Percentiles rank a stretch among this genome's conserved stretches.
Conservation (phyloP, 2,113 vertebrate genomes). For the Oryzias celebensis region DNA sequence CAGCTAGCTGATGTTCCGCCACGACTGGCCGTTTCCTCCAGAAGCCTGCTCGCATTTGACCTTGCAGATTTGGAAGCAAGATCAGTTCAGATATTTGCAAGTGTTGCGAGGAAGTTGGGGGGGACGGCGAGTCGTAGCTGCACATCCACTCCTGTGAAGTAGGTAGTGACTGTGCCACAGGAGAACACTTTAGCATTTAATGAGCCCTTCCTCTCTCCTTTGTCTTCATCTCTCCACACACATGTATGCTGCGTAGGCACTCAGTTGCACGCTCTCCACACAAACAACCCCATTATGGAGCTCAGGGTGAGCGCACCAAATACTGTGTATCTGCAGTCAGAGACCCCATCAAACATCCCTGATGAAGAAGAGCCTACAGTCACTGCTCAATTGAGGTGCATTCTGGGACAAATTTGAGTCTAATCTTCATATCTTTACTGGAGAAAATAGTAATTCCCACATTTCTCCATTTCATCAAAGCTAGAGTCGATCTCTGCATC, state of each 20-base stretch:
- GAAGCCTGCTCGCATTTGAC: slow-evolving; percentile 28
- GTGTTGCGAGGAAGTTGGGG: slow-evolving; percentile 26
- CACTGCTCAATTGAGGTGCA: slow-evolving; percentile 24
- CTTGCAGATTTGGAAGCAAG: slow-evolving; percentile 33
- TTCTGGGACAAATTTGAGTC: slow-evolving; percentile 18
- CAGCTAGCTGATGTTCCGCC: slow-evolving; percentile 72
- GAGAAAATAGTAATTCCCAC: slow-evolving; percentile 22
- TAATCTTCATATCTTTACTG: slow-evolving; percentile 43
- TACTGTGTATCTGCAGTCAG: slow-evolving; percentile 46
- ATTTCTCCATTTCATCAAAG: slow-evolving; percentile 37
- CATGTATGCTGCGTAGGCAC: slow-evolving; percentile 52
- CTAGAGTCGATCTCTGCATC: slow-evolving; percentile 41
- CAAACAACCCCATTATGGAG: slow-evolving; percentile 42
- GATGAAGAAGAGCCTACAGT: slow-evolving; percentile 31
- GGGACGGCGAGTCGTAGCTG: slow-evolving; percentile 49
- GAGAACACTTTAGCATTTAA: slow-evolving; percentile 74
- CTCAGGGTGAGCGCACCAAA: slow-evolving; percentile 46
- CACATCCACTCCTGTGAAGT: slow-evolving; percentile 61
- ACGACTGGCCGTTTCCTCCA: slow-evolving; percentile 52
- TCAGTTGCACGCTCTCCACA: slow-evolving; percentile 55
- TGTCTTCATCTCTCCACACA: slow-evolving; percentile 45
- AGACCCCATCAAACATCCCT: slow-evolving; percentile 38
- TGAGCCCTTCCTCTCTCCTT: slow-evolving; percentile 52
- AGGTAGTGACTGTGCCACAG: slow-evolving; percentile 61
- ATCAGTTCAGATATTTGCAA: slow-evolving; percentile 34